These are phyloP conservation scores for Eulemur macaco DNA, from an alignment of 2,113 vertebrate species.

Conservation along the genomic window DNA sequence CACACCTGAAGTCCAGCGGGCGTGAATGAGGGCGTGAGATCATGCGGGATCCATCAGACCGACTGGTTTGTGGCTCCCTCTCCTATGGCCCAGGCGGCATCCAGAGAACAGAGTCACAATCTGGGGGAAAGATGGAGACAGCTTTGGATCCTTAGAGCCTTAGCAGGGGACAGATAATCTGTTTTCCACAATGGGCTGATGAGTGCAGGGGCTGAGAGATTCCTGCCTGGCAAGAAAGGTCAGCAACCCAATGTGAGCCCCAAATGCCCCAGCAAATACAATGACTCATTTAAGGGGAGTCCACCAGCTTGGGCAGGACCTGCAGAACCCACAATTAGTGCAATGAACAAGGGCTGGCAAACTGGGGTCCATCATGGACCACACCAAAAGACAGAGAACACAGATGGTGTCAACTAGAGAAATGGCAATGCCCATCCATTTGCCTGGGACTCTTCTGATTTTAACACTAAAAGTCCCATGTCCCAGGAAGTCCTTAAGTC, in stretches of 20 bases:
- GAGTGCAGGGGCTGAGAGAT: not conserved
- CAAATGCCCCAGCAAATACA: not conserved
- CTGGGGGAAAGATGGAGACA: not conserved
- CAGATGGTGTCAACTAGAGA: not conserved
- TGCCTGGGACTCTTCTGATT: not conserved
- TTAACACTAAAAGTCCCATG: not conserved
- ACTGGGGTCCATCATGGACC: not conserved
- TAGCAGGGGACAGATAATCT: too few relatives aligned
- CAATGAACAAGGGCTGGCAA: too few relatives aligned
- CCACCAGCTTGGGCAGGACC: too few relatives aligned
- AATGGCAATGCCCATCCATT: too few relatives aligned
- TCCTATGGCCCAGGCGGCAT: too few relatives aligned
- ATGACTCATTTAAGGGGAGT: too few relatives aligned
- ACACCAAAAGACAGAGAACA: not conserved
- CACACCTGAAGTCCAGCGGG: not conserved
- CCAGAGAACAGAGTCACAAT: not conserved
- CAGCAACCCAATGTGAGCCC: not conserved
- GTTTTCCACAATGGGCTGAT: not conserved
- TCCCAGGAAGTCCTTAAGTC: not conserved
- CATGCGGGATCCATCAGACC: not conserved
- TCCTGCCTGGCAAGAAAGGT: not conserved
- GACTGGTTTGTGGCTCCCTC: not conserved
- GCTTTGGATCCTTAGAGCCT: not conserved
- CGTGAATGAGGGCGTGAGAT: not conserved
- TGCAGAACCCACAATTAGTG: not conserved